These are phyloP conservation scores for Chelonus formosanus DNA, from an alignment of 2,888 invertebrate genomes.

Conservation along the genomic window DNA sequence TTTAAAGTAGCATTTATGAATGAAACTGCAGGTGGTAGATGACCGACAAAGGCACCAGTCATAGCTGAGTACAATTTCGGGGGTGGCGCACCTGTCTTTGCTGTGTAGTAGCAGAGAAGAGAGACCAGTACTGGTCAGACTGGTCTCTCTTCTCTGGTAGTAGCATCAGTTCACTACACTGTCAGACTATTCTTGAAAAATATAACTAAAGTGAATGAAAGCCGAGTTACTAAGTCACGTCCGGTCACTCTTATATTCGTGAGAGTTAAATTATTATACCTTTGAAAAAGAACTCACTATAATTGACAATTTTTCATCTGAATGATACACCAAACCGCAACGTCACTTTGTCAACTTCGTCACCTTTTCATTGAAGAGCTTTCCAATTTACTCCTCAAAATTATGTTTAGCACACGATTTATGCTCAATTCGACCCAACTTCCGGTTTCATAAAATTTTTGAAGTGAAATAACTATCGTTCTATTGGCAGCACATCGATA, in stretches of 20 bases:
- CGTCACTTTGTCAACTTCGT: too few species aligned
- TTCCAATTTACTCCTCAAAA: too few species aligned
- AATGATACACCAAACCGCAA: not conserved
- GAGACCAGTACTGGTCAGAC: too few species aligned
- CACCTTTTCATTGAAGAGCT: not conserved
- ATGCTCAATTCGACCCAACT: too few species aligned
- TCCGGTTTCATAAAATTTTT: too few species aligned
- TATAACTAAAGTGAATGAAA: not conserved
- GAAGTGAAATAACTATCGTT: too few species aligned
- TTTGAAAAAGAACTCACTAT: not conserved
- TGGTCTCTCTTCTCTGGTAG: too few species aligned
- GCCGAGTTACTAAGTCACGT: conserved; percentile 33
- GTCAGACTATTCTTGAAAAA: not conserved
- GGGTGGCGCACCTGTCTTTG: conserved; percentile 41
- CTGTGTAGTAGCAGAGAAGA: too few species aligned
- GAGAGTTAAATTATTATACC: conserved; percentile 4
- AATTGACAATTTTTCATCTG: not conserved
- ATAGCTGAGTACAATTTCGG: conserved; percentile 5
- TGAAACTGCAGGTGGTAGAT: conserved; percentile 35
- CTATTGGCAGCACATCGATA: too few species aligned
- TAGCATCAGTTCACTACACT: too few species aligned
- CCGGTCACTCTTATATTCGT: conserved; percentile 29
- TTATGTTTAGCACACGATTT: too few species aligned
- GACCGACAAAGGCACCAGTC: conserved; percentile 24
- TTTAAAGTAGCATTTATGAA: conserved; percentile 42